Percentiles rank a stretch among this genome's conserved stretches.
phyloP scores from a whole-genome alignment of 2,797 vertebrate genomes.

The Platyrinchus mystaceus region DNA sequence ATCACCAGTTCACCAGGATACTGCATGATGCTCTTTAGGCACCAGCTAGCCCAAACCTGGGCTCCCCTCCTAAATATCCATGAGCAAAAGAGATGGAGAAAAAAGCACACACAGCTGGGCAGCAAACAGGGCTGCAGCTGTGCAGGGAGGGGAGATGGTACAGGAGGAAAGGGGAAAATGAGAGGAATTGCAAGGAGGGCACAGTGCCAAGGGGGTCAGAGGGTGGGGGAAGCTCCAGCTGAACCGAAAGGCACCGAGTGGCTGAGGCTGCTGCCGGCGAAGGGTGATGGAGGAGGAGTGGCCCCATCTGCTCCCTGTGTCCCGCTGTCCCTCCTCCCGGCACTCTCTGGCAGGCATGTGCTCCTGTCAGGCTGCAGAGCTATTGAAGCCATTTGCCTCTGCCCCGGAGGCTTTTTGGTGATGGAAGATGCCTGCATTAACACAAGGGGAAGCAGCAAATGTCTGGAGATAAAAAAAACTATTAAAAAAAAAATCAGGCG shows the following conservation, averaged over 20 bases:
- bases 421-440: neutral
- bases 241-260: fast-evolving
- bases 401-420: neutral
- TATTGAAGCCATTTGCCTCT: neutral
- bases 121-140: neutral
- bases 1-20: fast-evolving
- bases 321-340: neutral
- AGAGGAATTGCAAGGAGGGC: neutral
- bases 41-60: neutral
- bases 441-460: neutral
- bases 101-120: neutral
- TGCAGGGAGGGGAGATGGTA: neutral
- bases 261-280: neutral
- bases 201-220: neutral
- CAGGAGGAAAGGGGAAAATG: neutral
- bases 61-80: fast-evolving
- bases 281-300: neutral
- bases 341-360: neutral
- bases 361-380: neutral
- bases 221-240: neutral
- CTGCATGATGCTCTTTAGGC: fast-evolving
- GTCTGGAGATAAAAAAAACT: neutral
- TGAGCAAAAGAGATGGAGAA: neutral
- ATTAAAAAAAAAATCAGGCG: neutral
- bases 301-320: neutral